Evolutionary conservation across 2,797 vertebrate genomes (phyloP), one percentile per base, ranked within the genome.

Genomic region (Manis pentadactyla): DNA sequence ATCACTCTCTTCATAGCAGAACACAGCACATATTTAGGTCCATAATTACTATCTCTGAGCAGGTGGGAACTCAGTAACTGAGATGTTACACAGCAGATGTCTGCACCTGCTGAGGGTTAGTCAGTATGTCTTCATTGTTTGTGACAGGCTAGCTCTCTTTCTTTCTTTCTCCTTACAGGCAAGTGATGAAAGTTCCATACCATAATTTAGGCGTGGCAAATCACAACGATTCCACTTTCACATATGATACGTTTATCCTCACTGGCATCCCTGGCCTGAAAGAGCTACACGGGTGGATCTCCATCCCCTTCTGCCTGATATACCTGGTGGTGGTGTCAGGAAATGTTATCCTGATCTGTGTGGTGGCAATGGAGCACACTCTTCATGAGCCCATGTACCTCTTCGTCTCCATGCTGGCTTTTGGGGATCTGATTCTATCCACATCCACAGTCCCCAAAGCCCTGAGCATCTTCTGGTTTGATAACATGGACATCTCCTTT

Each of bases 351-450:
- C 69, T 95, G 31, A 77, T 91, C n/a, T 69, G 51, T 6, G 31
- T 88, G 74, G 61, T 73, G 53, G 59, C 69, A 63, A 83, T 69
- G 2, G 98, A 98, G 27, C 46, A 37, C 1, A 98, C 96, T 75
- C 97, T 98, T 46, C 93, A 64, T 61, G 95, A 98, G 19, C 98
- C 98, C 2, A 98, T 98, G 98, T 98, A 97, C 37, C 98, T 98
- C 95, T 98, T 98, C 90, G 96, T 98, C 64, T 97, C 77, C 85
- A 97, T 98, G 92, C 96, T 99, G 23, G 98, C 98, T 23, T 97
- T 98, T 46, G 97, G 97, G 83, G 98, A 99, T 63, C 94, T 98
- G 31, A 27, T 98, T 29, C 98, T 97, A 59, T 98, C 98, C 13
- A 97, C 97, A 42, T 97, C 97, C 73, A 98, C 97, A 13, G 97